Percentiles rank a stretch among this genome's conserved stretches.
Evolutionary conservation across 2,113 vertebrate genomes (phyloP).

Genomic region (Eidolon helvum): DNA sequence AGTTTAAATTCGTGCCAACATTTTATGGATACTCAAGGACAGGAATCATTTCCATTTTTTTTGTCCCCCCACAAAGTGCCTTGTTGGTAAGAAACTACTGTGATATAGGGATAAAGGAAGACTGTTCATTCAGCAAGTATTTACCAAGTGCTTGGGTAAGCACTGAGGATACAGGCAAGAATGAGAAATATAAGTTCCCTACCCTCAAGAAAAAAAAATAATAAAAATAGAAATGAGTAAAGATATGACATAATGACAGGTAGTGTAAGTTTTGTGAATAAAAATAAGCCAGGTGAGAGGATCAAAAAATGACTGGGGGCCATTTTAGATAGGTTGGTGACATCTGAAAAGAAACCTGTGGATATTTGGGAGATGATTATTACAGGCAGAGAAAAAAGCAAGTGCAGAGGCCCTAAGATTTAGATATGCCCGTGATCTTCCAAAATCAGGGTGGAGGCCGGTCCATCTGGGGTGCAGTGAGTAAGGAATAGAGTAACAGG

Average conservation of each 20-base stretch:
- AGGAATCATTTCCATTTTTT: neutral
- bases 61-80: neutral
- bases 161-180: neutral
- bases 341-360: neutral
- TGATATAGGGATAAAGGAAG: neutral
- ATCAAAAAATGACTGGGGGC: neutral
- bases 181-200: neutral
- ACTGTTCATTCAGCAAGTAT: neutral
- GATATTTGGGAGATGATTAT: too few species aligned
- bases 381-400: neutral
- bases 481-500: accelerated
- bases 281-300: neutral
- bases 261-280: neutral
- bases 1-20: neutral
- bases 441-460: neutral
- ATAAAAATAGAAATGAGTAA: neutral
- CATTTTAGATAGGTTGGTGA: neutral
- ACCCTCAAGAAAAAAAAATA: neutral
- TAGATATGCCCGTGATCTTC: neutral
- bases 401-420: neutral
- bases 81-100: neutral
- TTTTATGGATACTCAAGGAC: neutral
- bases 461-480: neutral
- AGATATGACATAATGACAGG: neutral
- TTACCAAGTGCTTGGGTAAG: neutral